phyloP scores from a whole-genome alignment of 2,888 invertebrate genomes.

The Erannis defoliaria region DNA sequence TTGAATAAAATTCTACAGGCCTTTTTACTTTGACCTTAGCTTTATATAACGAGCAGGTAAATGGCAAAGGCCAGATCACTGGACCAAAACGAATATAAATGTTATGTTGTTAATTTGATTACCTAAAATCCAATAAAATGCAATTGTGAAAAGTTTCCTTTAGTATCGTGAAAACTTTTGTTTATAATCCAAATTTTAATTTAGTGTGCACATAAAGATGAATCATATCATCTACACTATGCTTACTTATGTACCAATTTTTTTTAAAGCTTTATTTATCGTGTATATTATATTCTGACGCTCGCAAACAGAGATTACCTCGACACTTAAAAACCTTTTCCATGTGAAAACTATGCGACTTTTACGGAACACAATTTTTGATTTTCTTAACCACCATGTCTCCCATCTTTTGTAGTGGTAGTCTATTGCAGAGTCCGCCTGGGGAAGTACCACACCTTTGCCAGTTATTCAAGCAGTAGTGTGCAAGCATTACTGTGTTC shows the following conservation, averaged over 20 bases:
- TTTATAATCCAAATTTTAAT: background rate
- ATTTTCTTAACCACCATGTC: too few species aligned
- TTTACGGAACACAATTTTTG: too few species aligned
- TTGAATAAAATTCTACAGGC: constrained; percentile 1
- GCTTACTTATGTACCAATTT: background rate
- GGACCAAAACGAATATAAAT: constrained; percentile 3
- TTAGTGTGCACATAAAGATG: too few species aligned
- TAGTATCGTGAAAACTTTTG: background rate
- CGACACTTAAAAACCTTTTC: background rate
- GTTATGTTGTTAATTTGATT: background rate
- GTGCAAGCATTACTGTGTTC: too few species aligned
- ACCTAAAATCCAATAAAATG: constrained; percentile 1
- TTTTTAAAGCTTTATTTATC: background rate
- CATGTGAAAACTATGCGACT: too few species aligned
- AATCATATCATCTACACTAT: too few species aligned
- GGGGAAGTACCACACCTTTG: too few species aligned
- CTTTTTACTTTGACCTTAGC: constrained; percentile 18
- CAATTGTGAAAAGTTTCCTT: background rate
- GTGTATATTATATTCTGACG: background rate
- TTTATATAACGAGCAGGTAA: constrained; percentile 7
- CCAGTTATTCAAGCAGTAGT: too few species aligned
- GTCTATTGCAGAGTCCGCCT: too few species aligned
- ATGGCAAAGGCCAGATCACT: constrained; percentile 19
- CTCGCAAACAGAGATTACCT: background rate
- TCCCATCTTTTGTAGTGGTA: too few species aligned